Base-by-base conservation (phyloP, 2,888 invertebrate species). In the Pachliopta kotzebuea region DNA sequence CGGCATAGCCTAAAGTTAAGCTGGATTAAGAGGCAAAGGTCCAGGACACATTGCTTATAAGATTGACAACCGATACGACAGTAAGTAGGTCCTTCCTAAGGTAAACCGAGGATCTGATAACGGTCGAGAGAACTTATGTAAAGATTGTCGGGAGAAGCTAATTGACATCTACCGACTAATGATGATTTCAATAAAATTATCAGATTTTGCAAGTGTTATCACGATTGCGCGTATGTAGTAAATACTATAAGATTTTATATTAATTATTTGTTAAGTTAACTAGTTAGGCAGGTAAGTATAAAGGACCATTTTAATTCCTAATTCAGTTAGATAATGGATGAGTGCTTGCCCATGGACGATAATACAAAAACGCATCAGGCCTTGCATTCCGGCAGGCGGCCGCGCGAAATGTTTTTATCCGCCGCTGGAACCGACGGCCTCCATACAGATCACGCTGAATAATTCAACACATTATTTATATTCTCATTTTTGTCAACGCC, bases 361-460 rank as follows among this genome's bases (percentile, higher is more conserved):
- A 89, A 90, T 84, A 84, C 86, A 91, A 91, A 91, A 91, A 91
- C 85, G 77, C 78, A 79, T 77, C 79, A 77, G 72, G 68, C 76
- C 79, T 78, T 76, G 83, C 89, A 90, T 91, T 90, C 89, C 86
- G 75, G 73, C 80, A 80, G 79, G 81, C 83, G 81, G 76, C 71
- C 70, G 76, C 68, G 81, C 80, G 77, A 76, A 74, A 65, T 70
- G 79, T 88, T 88, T 88, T 88, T 87, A 79, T 79, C 59, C 64
- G 66, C 67, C 68, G 57, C 72, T 70, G 76, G 76, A 78, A 76
- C 79, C 76, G 75, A 77, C 66, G 78, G 75, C 84, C 69, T 83
- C 87, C 90, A 89, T 89, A 88, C 89, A 88, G 87, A 90, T 90
- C 88, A 90, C 90, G 90, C 91, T 91, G 91, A 87, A 91, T 91